Evolutionary conservation across 2,888 invertebrate species (phyloP).

Genomic region (Melieria picta): DNA sequence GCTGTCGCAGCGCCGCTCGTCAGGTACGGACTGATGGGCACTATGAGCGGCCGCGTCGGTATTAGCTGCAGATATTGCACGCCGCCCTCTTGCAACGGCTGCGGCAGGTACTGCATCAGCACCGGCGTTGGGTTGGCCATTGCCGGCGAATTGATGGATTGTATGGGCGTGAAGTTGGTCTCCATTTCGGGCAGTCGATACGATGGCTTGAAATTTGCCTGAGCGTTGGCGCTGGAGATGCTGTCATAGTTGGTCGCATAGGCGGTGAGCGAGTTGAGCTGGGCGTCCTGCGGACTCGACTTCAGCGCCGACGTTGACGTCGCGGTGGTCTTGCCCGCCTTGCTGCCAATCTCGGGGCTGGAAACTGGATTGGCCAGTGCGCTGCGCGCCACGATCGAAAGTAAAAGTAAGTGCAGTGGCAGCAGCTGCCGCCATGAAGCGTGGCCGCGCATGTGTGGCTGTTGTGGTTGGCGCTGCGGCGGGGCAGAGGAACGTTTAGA

Average conservation of each 20-base stretch:
- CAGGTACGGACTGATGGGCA: constrained; percentile 62
- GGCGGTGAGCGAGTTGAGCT: constrained; percentile 59
- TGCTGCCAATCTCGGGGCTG: constrained; percentile 55
- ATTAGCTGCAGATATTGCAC: constrained; percentile 64
- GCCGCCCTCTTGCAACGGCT: constrained; percentile 54
- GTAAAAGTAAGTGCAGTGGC: too few relatives aligned
- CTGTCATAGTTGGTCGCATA: constrained; percentile 59
- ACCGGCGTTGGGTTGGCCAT: constrained; percentile 55
- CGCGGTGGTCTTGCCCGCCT: constrained; percentile 46
- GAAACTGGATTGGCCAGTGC: constrained; percentile 51
- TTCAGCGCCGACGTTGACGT: constrained; percentile 9
- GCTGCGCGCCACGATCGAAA: too few relatives aligned
- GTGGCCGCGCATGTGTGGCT: too few relatives aligned
- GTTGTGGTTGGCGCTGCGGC: too few relatives aligned
- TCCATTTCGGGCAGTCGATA: constrained; percentile 60
- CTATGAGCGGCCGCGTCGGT: constrained; percentile 63
- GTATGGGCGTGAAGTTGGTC: constrained; percentile 61
- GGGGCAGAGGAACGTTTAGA: too few relatives aligned
- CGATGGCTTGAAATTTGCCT: constrained; percentile 53
- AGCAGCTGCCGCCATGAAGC: too few relatives aligned
- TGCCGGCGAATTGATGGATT: constrained; percentile 49
- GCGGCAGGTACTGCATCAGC: constrained; percentile 64
- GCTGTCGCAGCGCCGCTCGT: constrained; percentile 34
- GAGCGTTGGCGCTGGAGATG: constrained; percentile 33
- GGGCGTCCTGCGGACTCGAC: constrained; percentile 51